Conservation (phyloP, 2,797 vertebrate genomes). For the Anguilla pacifica region DNA sequence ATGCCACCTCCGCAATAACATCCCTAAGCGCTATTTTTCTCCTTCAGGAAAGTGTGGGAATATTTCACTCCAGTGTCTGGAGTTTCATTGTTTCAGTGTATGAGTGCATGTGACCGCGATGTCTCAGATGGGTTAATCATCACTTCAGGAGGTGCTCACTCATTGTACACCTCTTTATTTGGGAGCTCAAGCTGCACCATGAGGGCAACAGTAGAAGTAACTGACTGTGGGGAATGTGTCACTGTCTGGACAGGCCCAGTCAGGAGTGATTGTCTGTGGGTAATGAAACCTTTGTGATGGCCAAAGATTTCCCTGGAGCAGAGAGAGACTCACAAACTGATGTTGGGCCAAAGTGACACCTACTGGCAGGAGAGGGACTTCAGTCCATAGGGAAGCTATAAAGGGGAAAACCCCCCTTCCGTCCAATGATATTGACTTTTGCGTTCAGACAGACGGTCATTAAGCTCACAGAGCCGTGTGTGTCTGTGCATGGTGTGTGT, state of each 20-base stretch:
- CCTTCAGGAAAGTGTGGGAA: not conserved
- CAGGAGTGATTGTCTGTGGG: not conserved
- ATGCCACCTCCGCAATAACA: not conserved
- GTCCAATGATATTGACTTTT: not conserved
- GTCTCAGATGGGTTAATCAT: not conserved
- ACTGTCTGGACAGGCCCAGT: constrained; percentile 44
- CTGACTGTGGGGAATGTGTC: constrained; percentile 64
- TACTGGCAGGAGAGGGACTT: not conserved
- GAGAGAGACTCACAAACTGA: not conserved
- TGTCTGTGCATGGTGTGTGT: constrained; percentile 8
- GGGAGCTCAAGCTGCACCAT: not conserved
- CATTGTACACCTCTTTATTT: constrained; percentile 2
- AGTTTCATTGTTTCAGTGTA: constrained; percentile 12
- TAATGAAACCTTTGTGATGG: not conserved
- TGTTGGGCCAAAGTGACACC: constrained; percentile 28
- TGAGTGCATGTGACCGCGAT: not conserved
- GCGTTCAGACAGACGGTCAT: not conserved
- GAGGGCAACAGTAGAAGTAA: constrained; percentile 55
- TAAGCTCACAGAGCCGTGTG: not conserved
- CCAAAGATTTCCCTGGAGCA: constrained; percentile 2
- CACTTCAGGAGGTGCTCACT: not conserved
- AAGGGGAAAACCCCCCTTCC: not conserved
- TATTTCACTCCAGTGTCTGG: constrained; percentile 12
- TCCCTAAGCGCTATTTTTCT: not conserved
- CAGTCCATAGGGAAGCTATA: not conserved